Percentiles rank a stretch among this genome's conserved stretches.
phyloP scores from a whole-genome alignment of 1,140 invertebrate species.

The Megalonaias nervosa region DNA sequence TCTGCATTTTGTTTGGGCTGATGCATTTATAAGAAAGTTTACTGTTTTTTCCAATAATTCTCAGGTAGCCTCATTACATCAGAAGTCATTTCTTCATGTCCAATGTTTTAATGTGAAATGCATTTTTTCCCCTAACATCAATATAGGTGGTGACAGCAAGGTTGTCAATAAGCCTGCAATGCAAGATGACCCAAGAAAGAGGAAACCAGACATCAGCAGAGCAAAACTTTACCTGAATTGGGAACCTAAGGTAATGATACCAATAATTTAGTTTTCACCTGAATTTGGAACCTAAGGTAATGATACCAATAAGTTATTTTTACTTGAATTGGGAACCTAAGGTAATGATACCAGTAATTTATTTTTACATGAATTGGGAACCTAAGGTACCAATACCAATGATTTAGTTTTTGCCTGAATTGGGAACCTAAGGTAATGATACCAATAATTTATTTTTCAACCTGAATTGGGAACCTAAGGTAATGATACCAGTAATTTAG shows the following conservation, averaged over 20 bases:
- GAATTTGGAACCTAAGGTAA: no score
- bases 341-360: slow-evolving; percentile 72
- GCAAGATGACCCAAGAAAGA: slow-evolving; percentile 95
- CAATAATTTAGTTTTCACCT: no score
- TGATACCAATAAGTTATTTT: slow-evolving; percentile 39
- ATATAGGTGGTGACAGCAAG: slow-evolving; percentile 69
- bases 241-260: slow-evolving; percentile 89
- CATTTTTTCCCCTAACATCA: no score
- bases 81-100: not conserved
- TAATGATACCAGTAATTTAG: slow-evolving; percentile 67
- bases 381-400: not conserved
- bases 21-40: no score
- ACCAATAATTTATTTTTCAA: slow-evolving; percentile 71
- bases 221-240: slow-evolving; percentile 91
- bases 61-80: not conserved
- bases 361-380: not conserved
- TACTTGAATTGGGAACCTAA: slow-evolving; percentile 96
- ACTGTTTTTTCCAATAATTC: no score
- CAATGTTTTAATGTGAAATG: not conserved
- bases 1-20: no score
- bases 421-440: slow-evolving; percentile 94
- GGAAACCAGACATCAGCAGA: slow-evolving; percentile 92
- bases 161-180: slow-evolving; percentile 84
- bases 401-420: slow-evolving; percentile 78
- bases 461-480: slow-evolving; percentile 95